Evolutionary conservation across 1,140 invertebrate genomes (phyloP).

Genomic region (Drosophila nasuta): DNA sequence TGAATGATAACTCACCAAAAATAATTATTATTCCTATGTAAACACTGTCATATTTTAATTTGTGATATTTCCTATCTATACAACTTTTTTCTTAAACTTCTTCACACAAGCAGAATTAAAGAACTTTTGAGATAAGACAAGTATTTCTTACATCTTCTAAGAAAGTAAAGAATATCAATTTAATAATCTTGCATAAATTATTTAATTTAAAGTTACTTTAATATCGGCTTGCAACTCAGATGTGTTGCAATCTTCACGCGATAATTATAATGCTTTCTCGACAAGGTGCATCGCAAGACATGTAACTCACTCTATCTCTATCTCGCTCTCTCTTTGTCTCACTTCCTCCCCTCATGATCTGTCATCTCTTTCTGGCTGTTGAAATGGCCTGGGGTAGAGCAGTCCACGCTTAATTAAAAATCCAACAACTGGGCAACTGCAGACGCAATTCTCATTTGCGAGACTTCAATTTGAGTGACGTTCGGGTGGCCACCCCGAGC

Average conservation of each 20-base stretch:
- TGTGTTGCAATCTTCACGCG: background rate
- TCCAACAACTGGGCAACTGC: constrained; percentile 69
- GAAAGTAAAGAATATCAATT: no score
- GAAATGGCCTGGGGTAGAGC: constrained; percentile 62
- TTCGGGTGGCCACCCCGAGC: constrained; percentile 73
- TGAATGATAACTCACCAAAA: no score
- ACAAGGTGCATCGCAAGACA: constrained; percentile 48
- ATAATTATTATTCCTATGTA: no score
- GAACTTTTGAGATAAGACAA: no score
- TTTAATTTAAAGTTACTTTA: no score
- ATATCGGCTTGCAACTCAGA: background rate
- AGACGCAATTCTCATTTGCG: constrained; percentile 72
- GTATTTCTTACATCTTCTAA: no score
- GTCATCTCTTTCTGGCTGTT: constrained; percentile 37
- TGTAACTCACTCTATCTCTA: constrained; percentile 47
- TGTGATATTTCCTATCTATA: no score
- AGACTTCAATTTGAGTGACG: constrained; percentile 82
- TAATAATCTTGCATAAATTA: no score
- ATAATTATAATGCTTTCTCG: background rate
- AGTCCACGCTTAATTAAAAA: constrained; percentile 79
- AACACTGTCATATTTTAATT: no score
- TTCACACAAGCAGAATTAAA: no score
- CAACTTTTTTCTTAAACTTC: no score
- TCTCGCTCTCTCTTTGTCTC: background rate
- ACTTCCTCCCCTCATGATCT: background rate